Percentiles rank a stretch among this genome's conserved stretches.
phyloP scores from a whole-genome alignment of 2,888 invertebrate genomes.

The Laspeyria flexula region DNA sequence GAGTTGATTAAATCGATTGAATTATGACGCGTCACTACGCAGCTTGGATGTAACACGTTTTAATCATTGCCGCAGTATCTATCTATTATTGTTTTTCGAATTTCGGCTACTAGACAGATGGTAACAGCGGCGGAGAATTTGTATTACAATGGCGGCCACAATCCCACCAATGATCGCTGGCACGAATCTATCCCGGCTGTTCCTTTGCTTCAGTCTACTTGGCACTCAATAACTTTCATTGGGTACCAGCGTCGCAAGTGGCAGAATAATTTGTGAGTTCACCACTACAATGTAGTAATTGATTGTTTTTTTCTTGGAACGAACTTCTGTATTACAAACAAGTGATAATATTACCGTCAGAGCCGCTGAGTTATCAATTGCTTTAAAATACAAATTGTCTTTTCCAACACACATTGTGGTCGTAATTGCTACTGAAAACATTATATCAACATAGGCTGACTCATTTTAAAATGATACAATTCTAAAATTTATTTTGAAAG shows the following conservation, averaged over 20 bases:
- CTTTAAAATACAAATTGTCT: slow-evolving; percentile 10
- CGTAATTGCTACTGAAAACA: slow-evolving; percentile 1
- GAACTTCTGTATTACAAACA: slow-evolving; percentile 15
- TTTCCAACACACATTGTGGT: slow-evolving; percentile 4
- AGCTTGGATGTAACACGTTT: slow-evolving; percentile 42
- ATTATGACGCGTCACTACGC: slow-evolving; percentile 41
- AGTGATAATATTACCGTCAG: slow-evolving; percentile 19
- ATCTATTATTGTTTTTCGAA: slow-evolving; percentile 66
- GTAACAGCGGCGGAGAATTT: slow-evolving; percentile 76
- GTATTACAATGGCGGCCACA: slow-evolving; percentile 73
- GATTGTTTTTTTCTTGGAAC: slow-evolving; percentile 29
- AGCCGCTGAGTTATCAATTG: slow-evolving; percentile 12
- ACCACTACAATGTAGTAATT: slow-evolving; percentile 49
- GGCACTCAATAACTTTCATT: slow-evolving; percentile 78
- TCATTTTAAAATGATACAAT: not conserved
- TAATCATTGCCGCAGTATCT: slow-evolving; percentile 44
- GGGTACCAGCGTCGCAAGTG: slow-evolving; percentile 57
- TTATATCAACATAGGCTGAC: not conserved
- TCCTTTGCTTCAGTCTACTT: slow-evolving; percentile 76
- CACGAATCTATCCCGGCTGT: slow-evolving; percentile 73
- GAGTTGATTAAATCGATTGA: slow-evolving; percentile 16
- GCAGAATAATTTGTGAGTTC: slow-evolving; percentile 69
- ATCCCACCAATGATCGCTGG: slow-evolving; percentile 73
- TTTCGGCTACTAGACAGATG: slow-evolving; percentile 72
- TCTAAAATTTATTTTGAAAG: not conserved